phyloP scores from a whole-genome alignment of 1,140 invertebrate species.

The Cotesia glomerata region DNA sequence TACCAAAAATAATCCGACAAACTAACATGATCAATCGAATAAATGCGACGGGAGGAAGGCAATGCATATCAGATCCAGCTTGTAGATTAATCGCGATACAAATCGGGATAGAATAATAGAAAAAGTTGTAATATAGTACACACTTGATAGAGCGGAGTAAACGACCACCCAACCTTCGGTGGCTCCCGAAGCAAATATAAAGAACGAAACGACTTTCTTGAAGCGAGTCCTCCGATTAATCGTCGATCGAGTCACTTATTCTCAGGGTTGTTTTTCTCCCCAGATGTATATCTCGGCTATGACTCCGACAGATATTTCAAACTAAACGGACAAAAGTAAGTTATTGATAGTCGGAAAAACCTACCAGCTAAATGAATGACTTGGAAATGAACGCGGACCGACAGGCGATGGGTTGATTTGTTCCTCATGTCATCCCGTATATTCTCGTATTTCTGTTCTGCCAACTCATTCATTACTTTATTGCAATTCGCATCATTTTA shows the following conservation, averaged over 20 bases:
- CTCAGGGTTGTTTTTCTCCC: neutral
- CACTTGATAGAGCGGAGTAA: neutral
- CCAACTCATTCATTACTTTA: neutral
- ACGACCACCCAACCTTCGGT: constrained; percentile 1
- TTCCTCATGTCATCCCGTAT: neutral
- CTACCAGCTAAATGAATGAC: too few species aligned
- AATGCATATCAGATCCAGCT: neutral
- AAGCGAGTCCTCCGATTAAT: neutral
- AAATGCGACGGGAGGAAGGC: neutral
- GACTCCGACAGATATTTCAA: neutral
- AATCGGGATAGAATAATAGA: constrained; percentile 11
- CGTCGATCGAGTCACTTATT: neutral
- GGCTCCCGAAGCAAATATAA: neutral
- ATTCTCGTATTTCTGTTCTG: too few species aligned
- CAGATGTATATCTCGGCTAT: constrained; percentile 5
- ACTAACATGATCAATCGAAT: neutral
- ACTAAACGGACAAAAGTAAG: neutral
- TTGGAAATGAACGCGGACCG: neutral
- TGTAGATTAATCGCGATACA: constrained; percentile 9
- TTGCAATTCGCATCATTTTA: too few species aligned
- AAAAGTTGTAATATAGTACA: neutral
- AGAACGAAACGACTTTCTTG: constrained; percentile 3
- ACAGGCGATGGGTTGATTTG: constrained; percentile 10
- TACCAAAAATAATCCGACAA: too few species aligned
- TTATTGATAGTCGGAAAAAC: constrained; percentile 16